A percentile compares a stretch with the other conserved stretches of the same genome.
phyloP scores from a whole-genome alignment of 2,888 invertebrate species.

The Fabriciana adippe region DNA sequence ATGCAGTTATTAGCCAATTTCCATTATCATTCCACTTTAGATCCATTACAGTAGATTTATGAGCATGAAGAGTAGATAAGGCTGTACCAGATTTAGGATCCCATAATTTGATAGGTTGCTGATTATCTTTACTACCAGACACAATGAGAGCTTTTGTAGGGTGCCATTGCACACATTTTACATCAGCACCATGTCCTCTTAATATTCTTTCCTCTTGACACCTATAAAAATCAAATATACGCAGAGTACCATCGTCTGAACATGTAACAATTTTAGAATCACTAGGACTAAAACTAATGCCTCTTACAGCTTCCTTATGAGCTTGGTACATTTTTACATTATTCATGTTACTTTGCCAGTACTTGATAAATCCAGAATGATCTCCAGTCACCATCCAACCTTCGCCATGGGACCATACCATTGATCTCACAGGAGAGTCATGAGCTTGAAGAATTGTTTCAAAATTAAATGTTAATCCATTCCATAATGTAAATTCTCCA shows the following conservation, averaged over 20 bases:
- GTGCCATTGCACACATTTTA: constrained; percentile 99
- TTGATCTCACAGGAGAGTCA: constrained; percentile 98
- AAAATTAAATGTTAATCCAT: constrained; percentile 99
- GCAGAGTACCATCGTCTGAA: constrained; percentile 99
- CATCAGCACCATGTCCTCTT: constrained; percentile 98
- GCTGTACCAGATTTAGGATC: constrained; percentile 98
- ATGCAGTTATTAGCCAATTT: constrained; percentile 99
- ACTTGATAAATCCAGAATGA: constrained; percentile 99
- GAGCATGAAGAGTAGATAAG: constrained; percentile 98
- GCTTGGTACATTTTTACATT: constrained; percentile 99
- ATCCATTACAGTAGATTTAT: constrained; percentile 99
- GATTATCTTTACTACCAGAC: constrained; percentile 99
- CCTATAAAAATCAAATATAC: constrained; percentile 99
- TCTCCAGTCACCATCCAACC: constrained; percentile 99
- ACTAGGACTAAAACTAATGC: constrained; percentile 99
- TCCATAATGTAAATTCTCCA: constrained; percentile 99
- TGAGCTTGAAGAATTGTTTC: constrained; percentile 99
- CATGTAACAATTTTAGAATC: constrained; percentile 99
- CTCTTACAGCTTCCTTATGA: constrained; percentile 99
- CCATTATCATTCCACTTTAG: constrained; percentile 99
- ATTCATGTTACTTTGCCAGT: constrained; percentile 99
- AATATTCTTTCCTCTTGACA: constrained; percentile 97
- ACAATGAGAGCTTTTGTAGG: constrained; percentile 98
- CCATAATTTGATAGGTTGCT: constrained; percentile 99
- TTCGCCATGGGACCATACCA: constrained; percentile 99